phyloP scores from a whole-genome alignment of 2,113 vertebrate species.

The Variabilichromis moorii region DNA sequence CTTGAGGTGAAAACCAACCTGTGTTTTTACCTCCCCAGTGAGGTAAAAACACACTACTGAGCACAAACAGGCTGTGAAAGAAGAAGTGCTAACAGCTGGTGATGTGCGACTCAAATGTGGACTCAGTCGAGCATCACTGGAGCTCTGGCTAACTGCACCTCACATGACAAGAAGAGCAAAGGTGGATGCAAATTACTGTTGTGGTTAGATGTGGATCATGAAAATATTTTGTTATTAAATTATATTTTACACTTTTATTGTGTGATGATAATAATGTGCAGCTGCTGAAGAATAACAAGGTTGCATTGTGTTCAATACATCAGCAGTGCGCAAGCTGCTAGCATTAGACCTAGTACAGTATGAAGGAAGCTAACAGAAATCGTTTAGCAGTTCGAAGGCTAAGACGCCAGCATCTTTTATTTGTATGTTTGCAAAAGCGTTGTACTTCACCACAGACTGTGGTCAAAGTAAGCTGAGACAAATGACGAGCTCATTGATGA shows the following conservation, averaged over 20 bases:
- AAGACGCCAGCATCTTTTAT: not conserved
- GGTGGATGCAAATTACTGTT: not conserved
- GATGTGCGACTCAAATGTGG: accelerated
- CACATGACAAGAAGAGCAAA: not conserved
- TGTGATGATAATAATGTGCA: not conserved
- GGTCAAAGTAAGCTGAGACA: not conserved
- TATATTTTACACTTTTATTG: not conserved
- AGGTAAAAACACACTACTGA: not conserved
- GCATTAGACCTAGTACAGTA: not conserved
- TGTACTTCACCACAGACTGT: not conserved
- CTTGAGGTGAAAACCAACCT: not conserved
- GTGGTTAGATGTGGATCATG: not conserved
- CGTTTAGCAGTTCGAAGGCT: accelerated
- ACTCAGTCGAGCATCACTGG: not conserved
- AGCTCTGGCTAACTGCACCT: not conserved
- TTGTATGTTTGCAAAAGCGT: not conserved
- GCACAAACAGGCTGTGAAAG: not conserved
- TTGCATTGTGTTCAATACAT: not conserved
- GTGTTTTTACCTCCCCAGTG: not conserved
- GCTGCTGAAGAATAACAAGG: not conserved
- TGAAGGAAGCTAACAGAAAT: not conserved
- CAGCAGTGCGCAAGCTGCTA: accelerated
- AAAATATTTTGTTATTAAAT: not conserved
- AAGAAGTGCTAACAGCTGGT: not conserved
- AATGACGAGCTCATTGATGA: not conserved